A percentile compares a stretch with the other conserved stretches of the same genome.
Evolutionary conservation across 30 jellyfish, hydroid and myxozoan genomes (phyloP).

Genomic region (Cassiopea xamachana): DNA sequence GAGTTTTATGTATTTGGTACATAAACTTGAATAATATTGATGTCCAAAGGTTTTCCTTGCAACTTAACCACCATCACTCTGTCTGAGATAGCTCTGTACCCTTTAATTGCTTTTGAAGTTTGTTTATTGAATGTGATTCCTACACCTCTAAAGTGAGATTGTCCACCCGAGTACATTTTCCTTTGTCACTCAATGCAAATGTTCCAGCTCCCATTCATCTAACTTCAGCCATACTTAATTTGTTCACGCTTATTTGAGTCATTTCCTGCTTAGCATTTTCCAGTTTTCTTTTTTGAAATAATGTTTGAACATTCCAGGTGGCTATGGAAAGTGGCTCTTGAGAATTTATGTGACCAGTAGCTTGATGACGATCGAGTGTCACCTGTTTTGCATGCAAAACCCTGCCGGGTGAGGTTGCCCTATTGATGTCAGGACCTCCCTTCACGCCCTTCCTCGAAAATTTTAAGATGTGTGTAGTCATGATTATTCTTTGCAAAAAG

Average conservation of each 20-base stretch:
- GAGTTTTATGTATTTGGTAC: no score
- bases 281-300: neutral
- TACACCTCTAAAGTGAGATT: neutral
- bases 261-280: neutral
- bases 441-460: neutral
- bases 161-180: constrained; percentile 10
- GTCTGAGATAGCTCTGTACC: constrained; percentile 13
- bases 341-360: constrained; percentile 9
- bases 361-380: constrained; percentile 22
- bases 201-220: neutral
- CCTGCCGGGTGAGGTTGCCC: constrained; percentile 18
- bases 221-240: constrained; percentile 1
- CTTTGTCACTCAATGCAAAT: neutral
- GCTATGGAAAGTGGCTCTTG: neutral
- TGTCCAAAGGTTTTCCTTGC: neutral
- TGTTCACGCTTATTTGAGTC: neutral
- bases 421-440: neutral
- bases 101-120: neutral
- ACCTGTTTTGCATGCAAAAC: constrained; percentile 5
- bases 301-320: neutral
- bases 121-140: constrained; percentile 6
- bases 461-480: constrained; percentile 10
- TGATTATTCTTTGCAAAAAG: no score
- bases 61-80: constrained; percentile 23
- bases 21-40: no score